A percentile compares a stretch with the other conserved stretches of the same genome.
These are phyloP conservation scores for Oreochromis spilurus DNA, from an alignment of 2,113 vertebrate genomes.

Conservation along the genomic window DNA sequence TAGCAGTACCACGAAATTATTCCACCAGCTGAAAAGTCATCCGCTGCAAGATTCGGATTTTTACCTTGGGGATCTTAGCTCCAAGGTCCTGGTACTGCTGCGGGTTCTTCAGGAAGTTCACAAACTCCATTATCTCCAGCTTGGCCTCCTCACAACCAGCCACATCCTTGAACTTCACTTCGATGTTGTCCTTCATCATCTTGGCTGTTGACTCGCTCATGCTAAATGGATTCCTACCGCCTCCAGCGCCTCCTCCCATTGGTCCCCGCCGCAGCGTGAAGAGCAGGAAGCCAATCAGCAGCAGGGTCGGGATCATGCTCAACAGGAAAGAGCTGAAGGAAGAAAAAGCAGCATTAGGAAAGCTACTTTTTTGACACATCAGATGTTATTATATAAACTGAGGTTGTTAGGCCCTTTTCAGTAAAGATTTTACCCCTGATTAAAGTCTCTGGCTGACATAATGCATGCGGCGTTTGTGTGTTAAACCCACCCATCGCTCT, in stretches of 20 bases:
- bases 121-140: slow-evolving; percentile 98
- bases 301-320: slow-evolving; percentile 87
- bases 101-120: slow-evolving; percentile 97
- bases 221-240: slow-evolving; percentile 91
- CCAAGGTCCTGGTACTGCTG: slow-evolving; percentile 95
- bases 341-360: fast-evolving
- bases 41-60: fast-evolving
- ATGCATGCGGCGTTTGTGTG: not conserved
- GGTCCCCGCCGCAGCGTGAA: slow-evolving; percentile 86
- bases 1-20: not conserved
- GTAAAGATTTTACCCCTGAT: not conserved
- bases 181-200: slow-evolving; percentile 90
- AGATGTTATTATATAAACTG: not conserved
- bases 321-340: slow-evolving; percentile 82
- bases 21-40: not conserved
- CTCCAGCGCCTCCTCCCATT: slow-evolving; percentile 80
- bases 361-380: not conserved
- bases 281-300: slow-evolving; percentile 87
- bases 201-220: slow-evolving; percentile 96
- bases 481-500: slow-evolving; percentile 85
- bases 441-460: not conserved
- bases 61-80: slow-evolving; percentile 96
- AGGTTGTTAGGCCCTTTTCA: not conserved
- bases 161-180: slow-evolving; percentile 96
- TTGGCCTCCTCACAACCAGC: slow-evolving; percentile 97